A percentile compares a stretch with the other conserved stretches of the same genome.
These are phyloP conservation scores for Brachionus sp. DNA, from an alignment of 1,140 invertebrate species.

Conservation along the genomic window DNA sequence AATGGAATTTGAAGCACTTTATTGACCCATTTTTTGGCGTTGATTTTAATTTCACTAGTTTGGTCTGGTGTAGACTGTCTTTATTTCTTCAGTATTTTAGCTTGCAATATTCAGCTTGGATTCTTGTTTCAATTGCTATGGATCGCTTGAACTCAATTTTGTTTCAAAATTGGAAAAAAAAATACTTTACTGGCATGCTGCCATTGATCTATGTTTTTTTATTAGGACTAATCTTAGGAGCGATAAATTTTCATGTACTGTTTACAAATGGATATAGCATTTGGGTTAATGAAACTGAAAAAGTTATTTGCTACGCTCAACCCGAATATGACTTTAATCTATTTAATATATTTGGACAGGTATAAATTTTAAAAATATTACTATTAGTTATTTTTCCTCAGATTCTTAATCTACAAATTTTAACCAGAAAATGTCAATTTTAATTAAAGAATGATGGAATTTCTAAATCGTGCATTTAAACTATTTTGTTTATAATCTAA, in stretches of 20 bases:
- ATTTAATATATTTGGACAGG: conserved; percentile 19
- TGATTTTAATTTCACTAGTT: conserved; percentile 15
- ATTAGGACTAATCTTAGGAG: neutral
- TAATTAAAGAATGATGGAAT: too few species aligned
- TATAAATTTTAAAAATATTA: too few species aligned
- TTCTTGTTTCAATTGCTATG: neutral
- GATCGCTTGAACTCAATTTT: neutral
- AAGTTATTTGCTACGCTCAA: neutral
- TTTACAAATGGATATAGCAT: conserved; percentile 15
- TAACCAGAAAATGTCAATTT: too few species aligned
- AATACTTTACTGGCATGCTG: neutral
- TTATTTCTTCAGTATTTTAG: neutral
- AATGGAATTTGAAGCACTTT: conserved; percentile 42
- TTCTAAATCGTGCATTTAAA: too few species aligned
- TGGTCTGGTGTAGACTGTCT: conserved; percentile 1
- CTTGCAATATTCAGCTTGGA: conserved; percentile 38
- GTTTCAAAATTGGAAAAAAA: conserved; percentile 3
- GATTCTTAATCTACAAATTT: too few species aligned
- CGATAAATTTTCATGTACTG: neutral
- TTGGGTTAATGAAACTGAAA: neutral
- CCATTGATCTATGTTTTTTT: neutral
- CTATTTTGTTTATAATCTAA: too few species aligned
- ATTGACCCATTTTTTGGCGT: conserved; percentile 34
- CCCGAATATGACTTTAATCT: neutral
- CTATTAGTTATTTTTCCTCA: too few species aligned